These are phyloP conservation scores for Ectropis crepuscularia DNA, from an alignment of 2,888 invertebrate species.

Conservation along the genomic window DNA sequence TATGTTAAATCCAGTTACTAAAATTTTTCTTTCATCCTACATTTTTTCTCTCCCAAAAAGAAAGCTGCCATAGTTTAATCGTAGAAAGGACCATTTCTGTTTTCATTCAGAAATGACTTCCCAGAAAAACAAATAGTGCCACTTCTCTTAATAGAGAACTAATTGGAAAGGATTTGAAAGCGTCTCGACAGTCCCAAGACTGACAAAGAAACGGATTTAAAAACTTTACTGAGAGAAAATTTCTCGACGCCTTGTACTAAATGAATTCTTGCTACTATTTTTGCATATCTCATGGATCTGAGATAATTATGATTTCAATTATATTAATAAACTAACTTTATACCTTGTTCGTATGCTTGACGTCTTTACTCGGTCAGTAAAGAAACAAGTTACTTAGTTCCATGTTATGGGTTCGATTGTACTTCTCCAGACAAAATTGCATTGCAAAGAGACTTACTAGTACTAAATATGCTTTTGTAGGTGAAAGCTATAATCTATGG, in stretches of 20 bases:
- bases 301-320: conserved; percentile 40
- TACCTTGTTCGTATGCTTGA: conserved; percentile 1
- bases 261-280: neutral
- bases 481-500: too few species aligned
- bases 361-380: too few species aligned
- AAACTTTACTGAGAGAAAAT: conserved; percentile 3
- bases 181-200: conserved; percentile 12
- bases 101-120: neutral
- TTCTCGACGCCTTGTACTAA: neutral
- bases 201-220: conserved; percentile 12
- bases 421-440: too few species aligned
- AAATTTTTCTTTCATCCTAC: too few species aligned
- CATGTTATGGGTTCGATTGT: too few species aligned
- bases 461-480: too few species aligned
- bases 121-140: neutral
- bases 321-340: too few species aligned
- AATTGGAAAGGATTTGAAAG: conserved; percentile 22
- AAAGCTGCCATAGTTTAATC: too few species aligned
- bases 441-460: too few species aligned
- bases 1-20: too few species aligned
- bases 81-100: neutral
- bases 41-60: too few species aligned
- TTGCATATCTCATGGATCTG: conserved; percentile 10
- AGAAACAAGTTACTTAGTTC: too few species aligned
- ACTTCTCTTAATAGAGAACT: conserved; percentile 11